These are phyloP conservation scores for Esox lucius DNA, from an alignment of 2,797 vertebrate genomes.

Conservation along the genomic window DNA sequence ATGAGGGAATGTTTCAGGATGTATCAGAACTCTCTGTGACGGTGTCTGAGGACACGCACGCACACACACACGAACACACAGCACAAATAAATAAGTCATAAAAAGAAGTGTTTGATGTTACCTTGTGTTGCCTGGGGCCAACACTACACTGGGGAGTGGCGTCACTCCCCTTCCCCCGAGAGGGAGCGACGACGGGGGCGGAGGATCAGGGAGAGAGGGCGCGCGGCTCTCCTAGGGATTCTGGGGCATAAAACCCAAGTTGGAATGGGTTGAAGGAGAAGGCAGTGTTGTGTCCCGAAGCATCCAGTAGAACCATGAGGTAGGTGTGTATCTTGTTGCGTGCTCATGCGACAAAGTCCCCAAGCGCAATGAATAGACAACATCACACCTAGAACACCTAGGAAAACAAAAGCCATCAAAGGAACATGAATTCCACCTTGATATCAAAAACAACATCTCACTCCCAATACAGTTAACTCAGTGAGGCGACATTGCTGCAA, in stretches of 20 bases:
- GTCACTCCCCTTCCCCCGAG: conserved; percentile 40
- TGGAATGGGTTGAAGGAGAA: background rate
- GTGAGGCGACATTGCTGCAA: too few relatives aligned
- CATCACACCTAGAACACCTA: too few relatives aligned
- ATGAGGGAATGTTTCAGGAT: conserved; percentile 27
- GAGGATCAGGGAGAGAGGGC: background rate
- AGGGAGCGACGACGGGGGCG: conserved; percentile 15
- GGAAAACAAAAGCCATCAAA: too few relatives aligned
- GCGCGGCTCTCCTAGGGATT: background rate
- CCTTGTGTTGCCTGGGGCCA: conserved; percentile 73
- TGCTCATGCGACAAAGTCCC: too few relatives aligned
- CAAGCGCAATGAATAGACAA: too few relatives aligned
- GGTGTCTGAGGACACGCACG: conserved; percentile 44
- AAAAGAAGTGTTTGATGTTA: conserved; percentile 75
- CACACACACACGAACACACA: background rate
- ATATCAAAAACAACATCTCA: too few relatives aligned
- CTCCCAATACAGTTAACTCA: too few relatives aligned
- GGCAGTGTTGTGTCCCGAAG: background rate
- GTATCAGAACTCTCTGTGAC: conserved; percentile 41
- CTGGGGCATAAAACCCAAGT: background rate
- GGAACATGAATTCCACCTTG: too few relatives aligned
- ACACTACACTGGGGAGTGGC: conserved; percentile 66
- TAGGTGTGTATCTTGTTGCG: background rate
- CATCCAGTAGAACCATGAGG: background rate
- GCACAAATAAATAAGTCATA: conserved; percentile 70